Evolutionary conservation across 2,888 invertebrate species (phyloP).

Genomic region (Morpho helenor): DNA sequence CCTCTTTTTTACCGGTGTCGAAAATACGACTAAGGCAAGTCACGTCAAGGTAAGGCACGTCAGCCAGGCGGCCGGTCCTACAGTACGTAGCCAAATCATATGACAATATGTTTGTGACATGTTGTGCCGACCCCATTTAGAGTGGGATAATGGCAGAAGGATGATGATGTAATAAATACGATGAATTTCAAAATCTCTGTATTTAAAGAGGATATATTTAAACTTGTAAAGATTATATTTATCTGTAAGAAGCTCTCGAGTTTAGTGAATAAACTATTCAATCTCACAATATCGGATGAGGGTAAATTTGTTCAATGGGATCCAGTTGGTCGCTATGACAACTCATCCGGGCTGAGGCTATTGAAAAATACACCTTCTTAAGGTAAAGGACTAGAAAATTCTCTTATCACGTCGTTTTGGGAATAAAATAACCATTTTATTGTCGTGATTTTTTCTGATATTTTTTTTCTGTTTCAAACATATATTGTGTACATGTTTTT

Average conservation of each 20-base stretch:
- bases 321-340: conserved; percentile 59
- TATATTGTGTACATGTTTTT: too few species aligned
- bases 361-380: conserved; percentile 31
- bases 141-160: too few species aligned
- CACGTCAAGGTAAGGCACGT: too few species aligned
- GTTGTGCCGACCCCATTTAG: too few species aligned
- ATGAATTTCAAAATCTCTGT: background rate
- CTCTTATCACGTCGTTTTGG: conserved; percentile 35
- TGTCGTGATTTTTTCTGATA: conserved; percentile 3
- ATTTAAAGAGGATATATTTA: conserved; percentile 16
- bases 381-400: conserved; percentile 33
- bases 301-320: conserved; percentile 65
- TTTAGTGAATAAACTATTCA: conserved; percentile 64
- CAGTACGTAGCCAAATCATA: too few species aligned
- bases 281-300: conserved; percentile 64
- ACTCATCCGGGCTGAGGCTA: conserved; percentile 47
- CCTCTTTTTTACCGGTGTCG: too few species aligned
- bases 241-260: conserved; percentile 50
- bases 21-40: too few species aligned
- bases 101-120: too few species aligned
- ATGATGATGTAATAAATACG: background rate
- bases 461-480: too few species aligned
- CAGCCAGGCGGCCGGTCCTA: too few species aligned
- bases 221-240: conserved; percentile 46
- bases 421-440: conserved; percentile 25